Conservation (phyloP, 2,113 vertebrate genomes). For the Stegastes partitus region DNA sequence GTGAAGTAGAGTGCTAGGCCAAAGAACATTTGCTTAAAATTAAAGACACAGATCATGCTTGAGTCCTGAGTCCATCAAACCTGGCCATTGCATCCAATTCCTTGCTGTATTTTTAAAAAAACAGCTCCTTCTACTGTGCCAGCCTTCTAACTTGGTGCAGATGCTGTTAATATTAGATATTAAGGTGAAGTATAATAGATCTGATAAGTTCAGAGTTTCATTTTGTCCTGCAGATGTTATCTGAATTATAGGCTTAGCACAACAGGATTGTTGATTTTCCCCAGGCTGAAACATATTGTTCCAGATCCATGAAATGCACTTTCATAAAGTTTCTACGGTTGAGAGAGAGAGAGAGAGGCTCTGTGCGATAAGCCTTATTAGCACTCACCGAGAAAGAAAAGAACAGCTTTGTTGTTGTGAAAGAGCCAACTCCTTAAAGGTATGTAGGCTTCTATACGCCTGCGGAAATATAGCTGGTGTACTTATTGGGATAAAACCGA, state of each 20-base stretch:
- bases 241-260: constrained; percentile 6
- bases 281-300: not conserved
- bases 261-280: not conserved
- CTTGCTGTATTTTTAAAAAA: not conserved
- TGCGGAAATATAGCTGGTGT: not conserved
- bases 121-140: not conserved
- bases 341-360: not conserved
- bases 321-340: constrained; percentile 1
- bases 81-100: not conserved
- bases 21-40: constrained; percentile 7
- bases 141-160: constrained; percentile 5
- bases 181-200: not conserved
- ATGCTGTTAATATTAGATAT: constrained; percentile 14
- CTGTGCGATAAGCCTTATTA: not conserved
- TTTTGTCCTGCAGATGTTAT: constrained; percentile 49
- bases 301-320: not conserved
- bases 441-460: not conserved
- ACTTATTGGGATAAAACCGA: not conserved
- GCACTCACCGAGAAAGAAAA: not conserved
- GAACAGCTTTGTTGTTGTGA: not conserved
- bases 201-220: constrained; percentile 41
- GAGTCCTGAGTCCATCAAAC: not conserved
- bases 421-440: not conserved
- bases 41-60: not conserved
- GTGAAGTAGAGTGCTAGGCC: not conserved